Evolutionary conservation across 2,888 invertebrate genomes (phyloP).

Genomic region (Pollenia labialis): DNA sequence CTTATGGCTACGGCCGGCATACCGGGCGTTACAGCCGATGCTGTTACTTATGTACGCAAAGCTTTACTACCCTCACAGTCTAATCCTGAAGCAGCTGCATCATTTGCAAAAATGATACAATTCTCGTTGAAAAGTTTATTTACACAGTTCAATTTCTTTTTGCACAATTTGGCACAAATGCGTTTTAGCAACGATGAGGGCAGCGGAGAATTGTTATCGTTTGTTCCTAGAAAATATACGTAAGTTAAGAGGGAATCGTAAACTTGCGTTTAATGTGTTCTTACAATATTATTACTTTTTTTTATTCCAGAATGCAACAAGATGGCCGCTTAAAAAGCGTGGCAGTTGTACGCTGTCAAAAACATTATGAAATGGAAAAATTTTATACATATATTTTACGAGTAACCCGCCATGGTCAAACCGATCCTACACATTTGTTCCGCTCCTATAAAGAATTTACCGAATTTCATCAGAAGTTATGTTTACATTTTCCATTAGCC

Average conservation of each 20-base stretch:
- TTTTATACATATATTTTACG: slow-evolving; percentile 96
- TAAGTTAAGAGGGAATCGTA: slow-evolving; percentile 85
- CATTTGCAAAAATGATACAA: slow-evolving; percentile 97
- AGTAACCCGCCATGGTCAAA: slow-evolving; percentile 92
- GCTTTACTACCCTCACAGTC: slow-evolving; percentile 94
- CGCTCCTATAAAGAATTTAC: slow-evolving; percentile 98
- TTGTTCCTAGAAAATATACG: slow-evolving; percentile 97
- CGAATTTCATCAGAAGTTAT: slow-evolving; percentile 97
- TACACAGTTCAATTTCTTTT: slow-evolving; percentile 98
- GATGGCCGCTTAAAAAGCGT: slow-evolving; percentile 95
- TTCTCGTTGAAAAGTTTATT: slow-evolving; percentile 96
- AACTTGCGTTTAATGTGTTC: background rate
- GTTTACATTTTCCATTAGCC: slow-evolving; percentile 95
- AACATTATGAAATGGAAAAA: slow-evolving; percentile 98
- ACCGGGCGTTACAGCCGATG: slow-evolving; percentile 92
- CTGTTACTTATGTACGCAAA: slow-evolving; percentile 95
- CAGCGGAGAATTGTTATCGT: slow-evolving; percentile 92
- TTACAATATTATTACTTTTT: background rate
- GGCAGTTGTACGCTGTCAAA: slow-evolving; percentile 94
- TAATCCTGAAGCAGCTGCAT: slow-evolving; percentile 98
- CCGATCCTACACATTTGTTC: slow-evolving; percentile 94
- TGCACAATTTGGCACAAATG: slow-evolving; percentile 97
- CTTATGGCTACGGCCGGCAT: slow-evolving; percentile 86
- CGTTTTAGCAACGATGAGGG: slow-evolving; percentile 95
- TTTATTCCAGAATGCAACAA: slow-evolving; percentile 88